Base-by-base conservation (phyloP, 2,113 vertebrate species). In the Tragelaphus scriptus region DNA sequence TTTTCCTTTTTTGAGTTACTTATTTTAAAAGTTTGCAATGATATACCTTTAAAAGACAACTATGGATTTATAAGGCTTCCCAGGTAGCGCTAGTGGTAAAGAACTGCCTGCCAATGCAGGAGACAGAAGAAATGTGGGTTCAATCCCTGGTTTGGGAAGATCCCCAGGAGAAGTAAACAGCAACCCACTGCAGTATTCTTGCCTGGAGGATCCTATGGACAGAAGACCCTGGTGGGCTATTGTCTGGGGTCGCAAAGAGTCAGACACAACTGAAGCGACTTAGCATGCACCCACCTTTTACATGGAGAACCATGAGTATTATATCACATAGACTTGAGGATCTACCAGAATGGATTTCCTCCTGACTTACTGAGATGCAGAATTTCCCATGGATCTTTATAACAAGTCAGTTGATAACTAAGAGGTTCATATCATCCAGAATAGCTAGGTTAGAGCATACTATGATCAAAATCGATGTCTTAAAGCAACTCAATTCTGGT, bases 21-120 rank as follows among this genome's bases (percentile, higher is more conserved):
- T 65, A 96, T 82, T 95, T 95, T 97, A 97, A 97, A 58, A 32
- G 81, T 96, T 96, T 58, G 3, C 79, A 77, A 55, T 23, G 2
- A 30, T 23, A 28, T 55, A 9, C 36, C 87, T 96, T 92, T 98
- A 26, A 97, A 56, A 82, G 85, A 58, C 40, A 79, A 68, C 7
- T 21, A 0, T 2, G 56, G 47, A 14, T 40, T 77, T 25, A 3
- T 21, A 15, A 40, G 71, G 71, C 71, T 44, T 77, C 21, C 36
- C 23, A 77, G 71, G 71, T 3, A 21, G n/a, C 19, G 1, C 68
- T 75, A 77, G 71, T 26, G 40, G 12, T 44, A 77, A 77, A 26
- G 40, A 77, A 77, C 71, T 23, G 5, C 71, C 71, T 77, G 71
- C 40, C 40, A 77, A 15, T 7, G 23, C 23, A 44, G 40, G 71